Percentiles rank a stretch among this genome's conserved stretches.
Evolutionary conservation across 1,140 invertebrate species (phyloP).

Genomic region (Delia radicum): DNA sequence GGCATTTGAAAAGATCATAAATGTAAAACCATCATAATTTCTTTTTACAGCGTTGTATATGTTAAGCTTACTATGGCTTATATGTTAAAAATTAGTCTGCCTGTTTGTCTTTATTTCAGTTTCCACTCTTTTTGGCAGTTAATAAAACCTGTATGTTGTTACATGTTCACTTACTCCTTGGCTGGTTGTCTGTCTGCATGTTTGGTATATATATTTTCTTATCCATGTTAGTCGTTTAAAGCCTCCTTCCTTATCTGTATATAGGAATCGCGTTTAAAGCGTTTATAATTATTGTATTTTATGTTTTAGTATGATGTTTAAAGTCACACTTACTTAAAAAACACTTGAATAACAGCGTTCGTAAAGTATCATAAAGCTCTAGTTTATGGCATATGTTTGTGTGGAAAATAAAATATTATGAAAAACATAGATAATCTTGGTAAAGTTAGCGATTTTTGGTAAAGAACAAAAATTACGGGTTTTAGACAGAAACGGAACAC

Average conservation of each 20-base stretch:
- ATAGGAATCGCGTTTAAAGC: neutral
- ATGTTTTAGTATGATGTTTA: neutral
- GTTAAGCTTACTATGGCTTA: too few relatives aligned
- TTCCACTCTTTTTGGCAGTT: neutral
- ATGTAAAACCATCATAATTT: neutral
- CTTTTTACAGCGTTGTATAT: neutral
- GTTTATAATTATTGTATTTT: neutral
- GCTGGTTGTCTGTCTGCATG: neutral
- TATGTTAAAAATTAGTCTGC: neutral
- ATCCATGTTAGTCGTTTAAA: neutral
- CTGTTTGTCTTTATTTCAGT: neutral
- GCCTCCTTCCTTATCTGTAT: neutral
- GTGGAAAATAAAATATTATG: neutral
- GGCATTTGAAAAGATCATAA: neutral
- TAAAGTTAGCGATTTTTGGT: too few relatives aligned
- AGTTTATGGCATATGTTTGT: neutral
- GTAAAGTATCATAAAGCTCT: neutral
- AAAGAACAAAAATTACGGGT: too few relatives aligned
- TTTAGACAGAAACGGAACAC: too few relatives aligned
- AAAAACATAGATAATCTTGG: neutral
- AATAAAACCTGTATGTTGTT: neutral
- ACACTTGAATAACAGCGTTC: neutral
- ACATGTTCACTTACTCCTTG: neutral
- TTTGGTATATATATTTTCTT: neutral
- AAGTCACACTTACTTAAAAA: neutral